phyloP scores from a whole-genome alignment of 2,113 vertebrate genomes.

The Columbina picui region DNA sequence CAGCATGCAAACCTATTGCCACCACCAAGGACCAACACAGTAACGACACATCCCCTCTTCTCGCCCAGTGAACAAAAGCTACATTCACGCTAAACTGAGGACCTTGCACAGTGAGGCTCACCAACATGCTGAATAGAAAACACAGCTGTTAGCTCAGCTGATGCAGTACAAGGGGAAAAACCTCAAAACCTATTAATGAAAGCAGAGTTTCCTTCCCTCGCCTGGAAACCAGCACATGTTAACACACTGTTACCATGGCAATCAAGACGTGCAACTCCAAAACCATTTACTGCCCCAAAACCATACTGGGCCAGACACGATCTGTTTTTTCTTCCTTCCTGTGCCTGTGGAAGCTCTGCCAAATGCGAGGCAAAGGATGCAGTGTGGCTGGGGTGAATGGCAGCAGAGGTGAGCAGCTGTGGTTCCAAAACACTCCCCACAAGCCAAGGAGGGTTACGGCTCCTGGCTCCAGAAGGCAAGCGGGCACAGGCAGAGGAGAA shows the following conservation, averaged over 20 bases:
- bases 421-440: background rate
- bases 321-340: background rate
- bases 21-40: background rate
- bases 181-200: background rate
- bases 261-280: background rate
- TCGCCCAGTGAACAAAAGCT: background rate
- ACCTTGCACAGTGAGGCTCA: background rate
- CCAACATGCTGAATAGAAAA: background rate
- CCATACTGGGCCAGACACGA: background rate
- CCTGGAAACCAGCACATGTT: background rate
- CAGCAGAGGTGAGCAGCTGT: background rate
- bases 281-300: background rate
- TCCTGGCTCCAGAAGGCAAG: fast-evolving
- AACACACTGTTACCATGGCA: background rate
- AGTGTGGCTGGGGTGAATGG: fast-evolving
- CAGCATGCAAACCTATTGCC: background rate
- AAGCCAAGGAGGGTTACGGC: background rate
- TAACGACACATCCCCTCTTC: background rate
- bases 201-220: background rate
- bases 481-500: background rate
- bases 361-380: background rate
- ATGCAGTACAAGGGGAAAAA: background rate
- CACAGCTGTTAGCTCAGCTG: background rate
- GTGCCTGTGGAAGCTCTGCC: background rate
- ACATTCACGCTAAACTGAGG: background rate